Percentiles rank a stretch among this genome's conserved stretches.
Evolutionary conservation across 2,113 vertebrate species (phyloP).

Genomic region (Antigone vipio): DNA sequence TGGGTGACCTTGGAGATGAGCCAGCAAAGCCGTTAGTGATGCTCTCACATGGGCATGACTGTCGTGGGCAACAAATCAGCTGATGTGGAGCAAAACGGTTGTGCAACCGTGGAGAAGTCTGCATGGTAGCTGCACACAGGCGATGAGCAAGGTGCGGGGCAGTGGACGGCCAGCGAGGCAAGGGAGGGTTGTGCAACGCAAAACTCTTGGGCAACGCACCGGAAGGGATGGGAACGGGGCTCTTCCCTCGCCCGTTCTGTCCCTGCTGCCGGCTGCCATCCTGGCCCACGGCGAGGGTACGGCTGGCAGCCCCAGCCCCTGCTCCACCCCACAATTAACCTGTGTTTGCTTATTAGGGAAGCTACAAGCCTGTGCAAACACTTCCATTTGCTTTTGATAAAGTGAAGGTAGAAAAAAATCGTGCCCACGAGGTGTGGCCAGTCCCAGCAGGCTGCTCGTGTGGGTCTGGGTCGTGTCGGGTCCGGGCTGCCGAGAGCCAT

Average conservation of each 20-base stretch:
- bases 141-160: neutral
- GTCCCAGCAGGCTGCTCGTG: accelerated
- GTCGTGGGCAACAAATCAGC: neutral
- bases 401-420: neutral
- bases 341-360: slow-evolving; percentile 33
- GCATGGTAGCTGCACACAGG: neutral
- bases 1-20: neutral
- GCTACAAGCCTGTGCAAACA: slow-evolving; percentile 28
- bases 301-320: neutral
- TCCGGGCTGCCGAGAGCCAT: neutral
- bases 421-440: neutral
- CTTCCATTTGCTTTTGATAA: slow-evolving; percentile 40
- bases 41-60: neutral
- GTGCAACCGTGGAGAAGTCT: neutral
- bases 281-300: neutral
- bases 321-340: neutral
- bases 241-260: neutral
- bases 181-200: neutral
- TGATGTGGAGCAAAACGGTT: accelerated
- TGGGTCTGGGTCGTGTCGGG: neutral
- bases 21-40: neutral
- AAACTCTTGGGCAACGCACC: neutral
- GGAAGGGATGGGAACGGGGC: neutral
- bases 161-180: accelerated
- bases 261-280: neutral